Conservation (phyloP, 1,140 invertebrate genomes). For the Protaetia brevitarsis region DNA sequence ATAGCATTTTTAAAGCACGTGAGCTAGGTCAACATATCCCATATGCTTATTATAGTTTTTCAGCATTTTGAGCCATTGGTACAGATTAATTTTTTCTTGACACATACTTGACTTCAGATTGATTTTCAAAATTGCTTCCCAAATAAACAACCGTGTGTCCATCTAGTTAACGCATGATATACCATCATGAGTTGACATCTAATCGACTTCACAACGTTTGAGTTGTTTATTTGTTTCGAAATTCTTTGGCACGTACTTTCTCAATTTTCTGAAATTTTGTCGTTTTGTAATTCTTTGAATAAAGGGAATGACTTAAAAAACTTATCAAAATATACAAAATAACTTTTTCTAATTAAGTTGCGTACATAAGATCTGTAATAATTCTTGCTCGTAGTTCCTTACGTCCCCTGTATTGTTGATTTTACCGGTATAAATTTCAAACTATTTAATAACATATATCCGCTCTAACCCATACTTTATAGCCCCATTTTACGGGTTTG, state of each 20-base stretch:
- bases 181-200: constrained; percentile 41
- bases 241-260: constrained; percentile 37
- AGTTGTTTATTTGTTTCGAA: constrained; percentile 42
- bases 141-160: constrained; percentile 48
- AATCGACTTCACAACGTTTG: constrained; percentile 45
- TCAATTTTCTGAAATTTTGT: constrained; percentile 42
- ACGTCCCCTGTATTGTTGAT: constrained; percentile 41
- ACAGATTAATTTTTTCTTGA: constrained; percentile 22
- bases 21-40: constrained; percentile 46
- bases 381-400: constrained; percentile 43
- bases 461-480: neutral
- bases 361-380: constrained; percentile 40
- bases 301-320: constrained; percentile 41
- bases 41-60: constrained; percentile 48
- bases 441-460: constrained; percentile 2
- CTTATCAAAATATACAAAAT: constrained; percentile 45
- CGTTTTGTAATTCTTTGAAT: constrained; percentile 34
- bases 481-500: neutral
- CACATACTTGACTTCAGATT: neutral
- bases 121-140: constrained; percentile 46
- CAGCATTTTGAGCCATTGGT: constrained; percentile 30
- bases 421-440: constrained; percentile 21
- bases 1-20: constrained; percentile 44
- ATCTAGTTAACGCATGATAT: constrained; percentile 47
- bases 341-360: constrained; percentile 34